Percentiles rank a stretch among this genome's conserved stretches.
phyloP scores from a whole-genome alignment of 2,797 vertebrate species.

The Chelidonichthys spinosus region DNA sequence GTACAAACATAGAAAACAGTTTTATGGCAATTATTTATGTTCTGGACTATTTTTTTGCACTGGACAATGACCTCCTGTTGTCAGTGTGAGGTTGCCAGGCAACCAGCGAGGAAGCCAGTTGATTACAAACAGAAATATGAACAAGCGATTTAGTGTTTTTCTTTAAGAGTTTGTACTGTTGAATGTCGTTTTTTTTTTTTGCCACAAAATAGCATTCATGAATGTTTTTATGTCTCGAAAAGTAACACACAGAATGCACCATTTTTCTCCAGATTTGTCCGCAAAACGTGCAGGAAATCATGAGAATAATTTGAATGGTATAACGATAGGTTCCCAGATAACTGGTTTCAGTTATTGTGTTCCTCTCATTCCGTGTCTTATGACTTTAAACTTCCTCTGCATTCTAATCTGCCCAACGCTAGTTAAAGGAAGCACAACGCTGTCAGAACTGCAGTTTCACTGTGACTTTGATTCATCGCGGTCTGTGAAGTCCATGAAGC shows the following conservation, averaged over 20 bases:
- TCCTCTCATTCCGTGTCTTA: background rate
- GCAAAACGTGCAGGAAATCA: background rate
- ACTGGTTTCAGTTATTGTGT: background rate
- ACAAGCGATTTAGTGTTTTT: background rate
- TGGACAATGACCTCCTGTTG: background rate
- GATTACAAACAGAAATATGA: too few species aligned
- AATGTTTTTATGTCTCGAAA: too few species aligned
- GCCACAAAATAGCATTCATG: background rate
- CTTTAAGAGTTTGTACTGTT: background rate
- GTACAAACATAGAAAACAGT: background rate
- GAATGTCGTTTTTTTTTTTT: background rate
- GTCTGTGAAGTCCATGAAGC: slow-evolving; percentile 42
- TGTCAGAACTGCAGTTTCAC: slow-evolving; percentile 29
- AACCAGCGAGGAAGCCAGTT: background rate
- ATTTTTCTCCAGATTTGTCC: background rate
- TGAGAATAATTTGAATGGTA: background rate
- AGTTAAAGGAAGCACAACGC: background rate
- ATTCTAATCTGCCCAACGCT: background rate
- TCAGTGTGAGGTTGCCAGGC: background rate
- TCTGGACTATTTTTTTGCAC: background rate
- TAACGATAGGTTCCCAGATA: background rate
- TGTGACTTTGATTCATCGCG: slow-evolving; percentile 42
- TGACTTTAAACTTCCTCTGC: background rate
- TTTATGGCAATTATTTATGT: background rate
- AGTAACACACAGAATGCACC: background rate